phyloP scores from a whole-genome alignment of 2,113 vertebrate species.

The Eclectus roratus region DNA sequence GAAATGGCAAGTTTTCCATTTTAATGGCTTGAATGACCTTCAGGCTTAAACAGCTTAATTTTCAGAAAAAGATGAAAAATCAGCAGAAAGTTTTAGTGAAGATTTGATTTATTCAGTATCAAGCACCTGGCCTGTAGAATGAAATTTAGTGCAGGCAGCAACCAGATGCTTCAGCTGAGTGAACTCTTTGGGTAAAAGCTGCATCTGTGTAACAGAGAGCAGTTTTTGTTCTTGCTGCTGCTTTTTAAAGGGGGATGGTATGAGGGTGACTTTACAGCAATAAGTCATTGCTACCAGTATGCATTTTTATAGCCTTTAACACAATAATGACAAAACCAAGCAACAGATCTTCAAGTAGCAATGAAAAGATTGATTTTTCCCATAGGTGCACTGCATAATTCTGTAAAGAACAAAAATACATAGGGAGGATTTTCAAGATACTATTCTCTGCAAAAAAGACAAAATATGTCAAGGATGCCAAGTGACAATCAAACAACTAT shows the following conservation, averaged over 20 bases:
- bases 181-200: neutral
- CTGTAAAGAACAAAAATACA: neutral
- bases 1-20: neutral
- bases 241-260: neutral
- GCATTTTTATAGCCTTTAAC: neutral
- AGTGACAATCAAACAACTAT: neutral
- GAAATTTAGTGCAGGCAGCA: neutral
- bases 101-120: constrained; percentile 18
- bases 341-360: neutral
- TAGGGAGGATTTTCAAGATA: neutral
- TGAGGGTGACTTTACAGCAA: neutral
- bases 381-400: neutral
- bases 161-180: neutral
- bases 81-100: neutral
- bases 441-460: neutral
- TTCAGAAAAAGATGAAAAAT: constrained; percentile 3
- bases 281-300: neutral
- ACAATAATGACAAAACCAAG: neutral
- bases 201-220: neutral
- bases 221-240: neutral
- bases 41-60: neutral
- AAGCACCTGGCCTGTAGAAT: neutral
- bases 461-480: neutral
- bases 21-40: neutral
- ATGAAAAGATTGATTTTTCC: neutral